phyloP scores from a whole-genome alignment of 2,797 vertebrate species.

The Stomatorhinus walkeri region DNA sequence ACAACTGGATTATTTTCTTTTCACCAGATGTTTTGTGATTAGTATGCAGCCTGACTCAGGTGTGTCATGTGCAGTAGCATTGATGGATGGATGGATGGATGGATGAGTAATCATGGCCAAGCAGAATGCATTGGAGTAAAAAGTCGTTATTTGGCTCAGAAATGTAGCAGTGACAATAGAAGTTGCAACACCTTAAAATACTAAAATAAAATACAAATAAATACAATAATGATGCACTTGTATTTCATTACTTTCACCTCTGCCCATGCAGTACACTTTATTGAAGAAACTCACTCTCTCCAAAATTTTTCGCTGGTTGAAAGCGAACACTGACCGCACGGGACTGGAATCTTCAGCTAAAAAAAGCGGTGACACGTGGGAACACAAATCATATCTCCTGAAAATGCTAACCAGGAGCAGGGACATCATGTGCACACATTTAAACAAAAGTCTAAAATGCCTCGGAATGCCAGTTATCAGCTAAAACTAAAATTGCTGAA shows the following conservation, averaged over 20 bases:
- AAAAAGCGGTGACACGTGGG: neutral
- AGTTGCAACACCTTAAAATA: neutral
- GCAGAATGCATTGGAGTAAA: neutral
- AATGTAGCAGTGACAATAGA: neutral
- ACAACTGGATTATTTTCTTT: neutral
- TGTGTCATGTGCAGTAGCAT: neutral
- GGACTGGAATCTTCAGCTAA: neutral
- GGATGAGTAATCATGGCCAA: neutral
- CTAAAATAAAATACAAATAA: neutral
- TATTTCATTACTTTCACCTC: neutral
- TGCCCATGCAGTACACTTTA: neutral
- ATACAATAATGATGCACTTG: neutral
- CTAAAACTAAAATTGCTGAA: neutral
- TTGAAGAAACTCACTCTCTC: neutral
- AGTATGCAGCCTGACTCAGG: neutral
- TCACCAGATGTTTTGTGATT: neutral
- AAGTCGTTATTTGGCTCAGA: neutral
- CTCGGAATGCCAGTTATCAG: neutral
- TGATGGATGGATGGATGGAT: neutral
- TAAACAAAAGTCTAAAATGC: neutral
- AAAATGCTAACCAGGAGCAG: neutral
- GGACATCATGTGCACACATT: neutral
- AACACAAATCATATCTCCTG: slow-evolving; percentile 1
- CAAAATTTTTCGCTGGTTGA: neutral
- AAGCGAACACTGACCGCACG: neutral